Conservation (phyloP, 2,888 invertebrate genomes). For the Oxycera nigricornis region DNA sequence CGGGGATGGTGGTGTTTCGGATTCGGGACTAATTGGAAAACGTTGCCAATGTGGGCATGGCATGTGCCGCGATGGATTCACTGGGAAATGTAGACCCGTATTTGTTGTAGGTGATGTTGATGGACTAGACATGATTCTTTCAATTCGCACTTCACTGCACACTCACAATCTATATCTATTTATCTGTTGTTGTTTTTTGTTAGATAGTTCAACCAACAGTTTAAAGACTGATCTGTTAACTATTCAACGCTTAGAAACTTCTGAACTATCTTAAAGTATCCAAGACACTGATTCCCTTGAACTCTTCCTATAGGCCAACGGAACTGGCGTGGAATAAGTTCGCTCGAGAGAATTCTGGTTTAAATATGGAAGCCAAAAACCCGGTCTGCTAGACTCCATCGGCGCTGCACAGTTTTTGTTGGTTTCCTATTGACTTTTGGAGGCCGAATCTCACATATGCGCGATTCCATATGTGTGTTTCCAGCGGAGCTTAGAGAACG, state of each 20-base stretch:
- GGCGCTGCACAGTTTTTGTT: neutral
- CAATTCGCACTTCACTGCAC: neutral
- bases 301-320: neutral
- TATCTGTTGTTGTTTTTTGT: too few species aligned
- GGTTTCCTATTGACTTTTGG: neutral
- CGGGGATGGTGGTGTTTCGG: conserved; percentile 12
- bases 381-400: neutral
- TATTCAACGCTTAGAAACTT: neutral
- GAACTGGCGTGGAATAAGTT: neutral
- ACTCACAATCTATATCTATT: neutral
- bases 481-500: too few species aligned
- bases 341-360: neutral
- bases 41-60: conserved; percentile 61
- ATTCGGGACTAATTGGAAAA: conserved; percentile 56
- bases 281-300: neutral
- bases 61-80: conserved; percentile 57
- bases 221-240: neutral
- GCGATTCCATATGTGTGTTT: neutral
- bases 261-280: neutral
- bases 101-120: conserved; percentile 8
- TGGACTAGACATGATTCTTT: neutral
- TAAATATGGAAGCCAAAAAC: neutral
- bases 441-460: neutral
- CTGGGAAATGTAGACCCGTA: conserved; percentile 52
- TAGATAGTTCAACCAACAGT: neutral